These are phyloP conservation scores for Bombus pascuorum DNA, from an alignment of 1,140 invertebrate genomes.

Conservation along the genomic window DNA sequence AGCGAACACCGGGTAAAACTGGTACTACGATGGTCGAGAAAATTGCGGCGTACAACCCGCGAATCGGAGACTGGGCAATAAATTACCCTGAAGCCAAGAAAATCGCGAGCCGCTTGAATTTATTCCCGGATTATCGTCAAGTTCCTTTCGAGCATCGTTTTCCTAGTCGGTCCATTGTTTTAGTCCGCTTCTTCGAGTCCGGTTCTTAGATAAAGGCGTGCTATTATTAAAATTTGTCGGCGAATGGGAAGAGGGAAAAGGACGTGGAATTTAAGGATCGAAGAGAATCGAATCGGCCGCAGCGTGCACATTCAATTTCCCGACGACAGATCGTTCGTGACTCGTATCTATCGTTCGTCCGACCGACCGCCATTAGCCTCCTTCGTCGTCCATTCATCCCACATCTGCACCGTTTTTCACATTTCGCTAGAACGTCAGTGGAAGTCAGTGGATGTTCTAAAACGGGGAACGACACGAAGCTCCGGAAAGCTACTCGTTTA, in stretches of 20 bases:
- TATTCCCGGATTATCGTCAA: conserved; percentile 63
- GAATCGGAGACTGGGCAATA: conserved; percentile 35
- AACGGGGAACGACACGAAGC: too few species aligned
- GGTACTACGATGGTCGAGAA: neutral
- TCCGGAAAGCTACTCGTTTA: too few species aligned
- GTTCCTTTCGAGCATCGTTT: neutral
- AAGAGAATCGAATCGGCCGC: neutral
- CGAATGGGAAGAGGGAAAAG: conserved; percentile 8
- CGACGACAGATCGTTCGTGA: conserved; percentile 5
- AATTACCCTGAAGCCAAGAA: conserved; percentile 50
- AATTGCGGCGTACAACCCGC: neutral
- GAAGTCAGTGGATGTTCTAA: too few species aligned
- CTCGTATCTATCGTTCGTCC: conserved; percentile 31
- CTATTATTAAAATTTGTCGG: conserved; percentile 61
- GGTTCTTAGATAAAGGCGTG: neutral
- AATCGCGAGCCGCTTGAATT: conserved; percentile 57
- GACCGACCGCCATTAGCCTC: conserved; percentile 44
- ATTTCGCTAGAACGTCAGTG: neutral
- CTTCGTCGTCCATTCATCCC: neutral
- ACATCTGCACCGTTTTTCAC: neutral
- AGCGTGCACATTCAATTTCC: conserved; percentile 48
- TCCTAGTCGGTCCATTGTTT: neutral
- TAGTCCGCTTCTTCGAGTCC: too few species aligned
- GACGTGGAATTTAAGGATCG: conserved; percentile 57
- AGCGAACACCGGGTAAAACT: too few species aligned